Conservation (phyloP, 2,888 invertebrate species). For the Eupsilia transversa region DNA sequence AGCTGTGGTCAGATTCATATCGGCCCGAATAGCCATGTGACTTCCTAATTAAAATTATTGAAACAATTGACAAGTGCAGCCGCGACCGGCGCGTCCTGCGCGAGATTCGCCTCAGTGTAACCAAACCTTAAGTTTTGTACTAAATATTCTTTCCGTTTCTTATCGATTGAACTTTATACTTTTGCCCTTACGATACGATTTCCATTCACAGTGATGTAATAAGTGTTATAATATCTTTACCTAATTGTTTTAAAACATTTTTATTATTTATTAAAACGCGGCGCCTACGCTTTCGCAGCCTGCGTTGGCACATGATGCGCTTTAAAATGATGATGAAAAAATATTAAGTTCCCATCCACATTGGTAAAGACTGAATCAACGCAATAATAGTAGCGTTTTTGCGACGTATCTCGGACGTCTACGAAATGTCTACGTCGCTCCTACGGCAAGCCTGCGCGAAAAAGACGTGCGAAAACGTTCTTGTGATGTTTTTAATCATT, state of each 20-base stretch:
- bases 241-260: neutral
- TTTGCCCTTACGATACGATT: constrained; percentile 36
- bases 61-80: too few relatives aligned
- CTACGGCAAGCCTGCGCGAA: neutral
- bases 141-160: constrained; percentile 21
- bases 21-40: too few relatives aligned
- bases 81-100: too few relatives aligned
- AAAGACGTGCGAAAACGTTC: neutral
- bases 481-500: neutral
- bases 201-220: constrained; percentile 29
- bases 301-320: neutral
- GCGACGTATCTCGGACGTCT: neutral
- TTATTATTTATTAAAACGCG: neutral
- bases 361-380: neutral
- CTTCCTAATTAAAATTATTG: neutral
- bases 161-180: constrained; percentile 47
- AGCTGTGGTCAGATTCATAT: too few relatives aligned
- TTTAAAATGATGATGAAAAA: too few relatives aligned
- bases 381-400: neutral
- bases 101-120: neutral
- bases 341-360: neutral
- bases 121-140: constrained; percentile 3
- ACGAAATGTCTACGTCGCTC: neutral
- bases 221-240: neutral
- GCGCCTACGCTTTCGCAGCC: neutral